Conservation (phyloP, 2,888 invertebrate genomes). For the Electrophaes corylata region DNA sequence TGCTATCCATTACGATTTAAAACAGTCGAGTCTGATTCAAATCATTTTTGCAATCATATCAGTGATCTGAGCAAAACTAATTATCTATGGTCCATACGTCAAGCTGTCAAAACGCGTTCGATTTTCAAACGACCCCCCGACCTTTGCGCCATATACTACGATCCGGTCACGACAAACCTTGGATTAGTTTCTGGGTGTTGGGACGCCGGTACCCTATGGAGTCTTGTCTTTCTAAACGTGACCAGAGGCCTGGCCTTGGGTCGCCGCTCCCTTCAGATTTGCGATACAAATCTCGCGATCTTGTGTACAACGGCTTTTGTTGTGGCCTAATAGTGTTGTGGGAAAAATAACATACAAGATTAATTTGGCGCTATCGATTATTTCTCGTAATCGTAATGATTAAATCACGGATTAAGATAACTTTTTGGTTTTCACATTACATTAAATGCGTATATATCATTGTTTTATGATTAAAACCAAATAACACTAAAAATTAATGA, state of each 20-base stretch:
- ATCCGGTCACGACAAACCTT: constrained; percentile 76
- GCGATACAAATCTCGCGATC: constrained; percentile 64
- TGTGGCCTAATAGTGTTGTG: constrained; percentile 50
- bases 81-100: constrained; percentile 56
- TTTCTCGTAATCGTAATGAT: constrained; percentile 2
- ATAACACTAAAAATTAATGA: too few relatives aligned
- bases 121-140: constrained; percentile 65
- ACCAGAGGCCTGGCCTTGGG: constrained; percentile 70
- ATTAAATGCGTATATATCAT: too few relatives aligned
- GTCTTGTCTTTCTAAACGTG: constrained; percentile 74
- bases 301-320: constrained; percentile 53
- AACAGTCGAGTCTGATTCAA: background rate
- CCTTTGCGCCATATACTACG: constrained; percentile 62
- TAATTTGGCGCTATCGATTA: background rate
- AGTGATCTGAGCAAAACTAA: constrained; percentile 32
- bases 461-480: too few relatives aligned
- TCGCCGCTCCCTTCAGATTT: constrained; percentile 70
- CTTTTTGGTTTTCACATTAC: background rate
- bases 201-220: constrained; percentile 38
- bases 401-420: background rate
- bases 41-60: background rate
- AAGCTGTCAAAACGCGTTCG: constrained; percentile 62
- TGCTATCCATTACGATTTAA: background rate
- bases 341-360: constrained; percentile 37
- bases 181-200: constrained; percentile 62